Base-by-base conservation (phyloP, 2,888 invertebrate genomes). In the Abscondita cerata region DNA sequence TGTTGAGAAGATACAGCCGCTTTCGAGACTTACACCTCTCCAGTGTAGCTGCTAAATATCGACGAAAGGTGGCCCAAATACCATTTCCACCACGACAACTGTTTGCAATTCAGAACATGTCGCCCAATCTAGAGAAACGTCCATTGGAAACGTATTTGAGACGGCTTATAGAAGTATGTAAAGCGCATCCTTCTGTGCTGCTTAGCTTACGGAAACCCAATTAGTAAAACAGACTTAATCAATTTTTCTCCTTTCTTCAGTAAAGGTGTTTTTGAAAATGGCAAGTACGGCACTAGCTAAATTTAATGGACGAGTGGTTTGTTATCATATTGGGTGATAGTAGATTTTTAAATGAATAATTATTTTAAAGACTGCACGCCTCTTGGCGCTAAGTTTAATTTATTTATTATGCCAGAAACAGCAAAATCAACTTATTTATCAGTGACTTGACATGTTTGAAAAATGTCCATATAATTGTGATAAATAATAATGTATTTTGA, bases 251-350 rank as follows among this genome's bases (percentile, higher is more conserved):
- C 90, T 46, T 94, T 95, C 84, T 94, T 94, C 83, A 84, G 90
- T 72, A 92, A 91, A 82, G 93, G 93, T 72, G 88, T 92, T 73
- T 93, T 93, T 83, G 94, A 94, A 81, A 90, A 89, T 81, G 92
- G 92, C 76, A 93, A 93, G 82, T 92, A 91, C 79, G 92, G 93
- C 78, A 93, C 93, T 75, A 89, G 89, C 51, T 57, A 57, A 52
- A 55, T 51, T 52, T 41, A 40, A n/a, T 15, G 19, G n/a, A n/a
- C 40, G 33, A n/a, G 50, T 50, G 18, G 34, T 33, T n/a, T 31
- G 51, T 51, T 55, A 55, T 33, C 15, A 34, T 59, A 40, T 51
- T 52, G 52, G 52, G 52, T 52, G 52, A 51, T 51, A 40, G 52
- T 19, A 20, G 16, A 40, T 34, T 34, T n/a, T n/a, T n/a, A 11